Evolutionary conservation across 2,113 vertebrate species (phyloP).

Genomic region (Psittacus erithacus): DNA sequence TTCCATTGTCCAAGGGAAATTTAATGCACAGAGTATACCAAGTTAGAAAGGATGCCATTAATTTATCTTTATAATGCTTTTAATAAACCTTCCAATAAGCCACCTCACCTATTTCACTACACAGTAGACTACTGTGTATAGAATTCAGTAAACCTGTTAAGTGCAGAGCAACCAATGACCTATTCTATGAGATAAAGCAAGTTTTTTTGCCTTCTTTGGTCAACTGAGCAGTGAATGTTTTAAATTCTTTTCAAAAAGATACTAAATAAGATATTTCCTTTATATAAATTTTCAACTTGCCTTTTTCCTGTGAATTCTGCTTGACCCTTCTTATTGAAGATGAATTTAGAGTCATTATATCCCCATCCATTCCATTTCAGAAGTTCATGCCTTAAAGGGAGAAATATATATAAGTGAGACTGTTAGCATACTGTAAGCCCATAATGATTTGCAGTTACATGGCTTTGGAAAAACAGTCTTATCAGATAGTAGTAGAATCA

Average conservation of each 20-base stretch:
- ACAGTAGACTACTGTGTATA: background rate
- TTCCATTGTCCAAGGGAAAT: background rate
- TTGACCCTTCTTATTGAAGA: constrained; percentile 97
- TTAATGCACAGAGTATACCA: background rate
- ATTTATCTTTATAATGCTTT: background rate
- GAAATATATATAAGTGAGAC: background rate
- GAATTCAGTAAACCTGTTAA: background rate
- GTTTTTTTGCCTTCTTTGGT: background rate
- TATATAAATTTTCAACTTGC: constrained; percentile 63
- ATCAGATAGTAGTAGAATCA: background rate
- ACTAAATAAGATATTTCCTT: background rate
- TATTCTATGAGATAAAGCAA: background rate
- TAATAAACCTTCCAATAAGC: background rate
- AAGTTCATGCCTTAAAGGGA: constrained; percentile 87
- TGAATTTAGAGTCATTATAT: constrained; percentile 93
- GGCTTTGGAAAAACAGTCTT: background rate
- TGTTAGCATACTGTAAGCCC: background rate
- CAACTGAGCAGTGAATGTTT: background rate
- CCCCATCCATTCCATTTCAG: constrained; percentile 99
- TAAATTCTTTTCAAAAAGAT: background rate
- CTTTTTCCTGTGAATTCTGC: constrained; percentile 96
- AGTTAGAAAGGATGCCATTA: background rate
- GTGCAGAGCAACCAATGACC: background rate
- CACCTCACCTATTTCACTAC: background rate
- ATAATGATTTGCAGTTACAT: background rate